These are phyloP conservation scores for Polymixis lichenea DNA, from an alignment of 2,888 invertebrate genomes.

Conservation along the genomic window DNA sequence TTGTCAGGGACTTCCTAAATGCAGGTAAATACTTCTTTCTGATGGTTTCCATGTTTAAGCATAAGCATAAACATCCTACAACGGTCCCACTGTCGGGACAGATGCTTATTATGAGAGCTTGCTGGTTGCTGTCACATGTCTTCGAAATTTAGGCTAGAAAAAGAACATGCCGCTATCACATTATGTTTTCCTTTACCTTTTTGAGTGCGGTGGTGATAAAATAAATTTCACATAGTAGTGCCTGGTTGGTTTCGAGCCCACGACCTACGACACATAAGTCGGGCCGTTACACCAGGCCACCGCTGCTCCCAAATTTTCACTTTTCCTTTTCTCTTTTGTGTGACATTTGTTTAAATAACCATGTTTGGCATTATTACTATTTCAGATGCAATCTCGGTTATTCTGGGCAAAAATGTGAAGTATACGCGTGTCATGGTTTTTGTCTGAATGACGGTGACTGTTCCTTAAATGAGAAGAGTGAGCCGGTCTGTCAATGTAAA, in stretches of 20 bases:
- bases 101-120: too few species aligned
- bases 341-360: neutral
- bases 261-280: too few species aligned
- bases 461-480: neutral
- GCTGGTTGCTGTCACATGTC: too few species aligned
- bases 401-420: neutral
- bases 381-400: neutral
- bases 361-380: too few species aligned
- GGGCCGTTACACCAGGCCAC: too few species aligned
- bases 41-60: neutral
- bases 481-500: constrained; percentile 9
- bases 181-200: too few species aligned
- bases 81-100: neutral
- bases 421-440: neutral
- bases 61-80: neutral
- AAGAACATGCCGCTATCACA: too few species aligned
- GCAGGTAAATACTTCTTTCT: neutral
- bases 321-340: neutral
- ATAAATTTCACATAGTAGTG: too few species aligned
- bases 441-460: neutral
- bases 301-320: too few species aligned
- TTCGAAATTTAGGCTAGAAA: too few species aligned
- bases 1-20: neutral
- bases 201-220: too few species aligned
- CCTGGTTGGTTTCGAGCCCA: too few species aligned